Conservation (phyloP, 23 tunicate species). For the Halocynthia roretzi region DNA sequence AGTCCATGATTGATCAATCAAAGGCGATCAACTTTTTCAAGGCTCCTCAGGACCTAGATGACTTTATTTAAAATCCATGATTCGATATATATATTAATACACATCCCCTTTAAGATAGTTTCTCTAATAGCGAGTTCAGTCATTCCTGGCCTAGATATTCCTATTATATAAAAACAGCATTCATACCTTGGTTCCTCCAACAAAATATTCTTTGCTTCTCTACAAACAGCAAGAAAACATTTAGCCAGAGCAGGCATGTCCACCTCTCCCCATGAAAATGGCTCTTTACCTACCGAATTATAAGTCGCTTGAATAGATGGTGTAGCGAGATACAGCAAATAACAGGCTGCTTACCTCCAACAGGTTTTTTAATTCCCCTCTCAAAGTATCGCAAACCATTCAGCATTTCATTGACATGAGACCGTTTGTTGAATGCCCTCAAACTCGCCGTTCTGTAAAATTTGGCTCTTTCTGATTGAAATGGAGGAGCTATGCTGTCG, state of each 20-base stretch:
- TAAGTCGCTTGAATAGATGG: neutral
- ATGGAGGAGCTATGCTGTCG: slow-evolving; percentile 11
- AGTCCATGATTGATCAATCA: neutral
- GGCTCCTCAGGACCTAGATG: no score
- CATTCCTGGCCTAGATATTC: no score
- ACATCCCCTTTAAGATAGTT: no score
- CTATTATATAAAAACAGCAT: neutral
- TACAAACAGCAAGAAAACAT: slow-evolving; percentile 75
- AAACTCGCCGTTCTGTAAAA: slow-evolving; percentile 69
- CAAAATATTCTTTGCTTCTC: slow-evolving; percentile 61
- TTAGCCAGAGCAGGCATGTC: slow-evolving; percentile 84
- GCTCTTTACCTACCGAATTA: neutral
- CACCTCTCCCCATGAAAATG: slow-evolving; percentile 86
- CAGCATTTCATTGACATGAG: slow-evolving; percentile 92
- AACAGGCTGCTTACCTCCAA: slow-evolving; percentile 3
- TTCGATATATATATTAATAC: no score
- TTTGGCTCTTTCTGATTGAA: slow-evolving; percentile 39
- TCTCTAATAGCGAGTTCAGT: no score
- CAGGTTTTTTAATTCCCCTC: slow-evolving; percentile 24
- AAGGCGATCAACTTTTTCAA: no score
- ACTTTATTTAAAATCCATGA: no score
- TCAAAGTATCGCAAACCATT: slow-evolving; percentile 84
- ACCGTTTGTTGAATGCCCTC: slow-evolving; percentile 86
- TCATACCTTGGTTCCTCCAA: slow-evolving; percentile 37
- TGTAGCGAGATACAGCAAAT: neutral